Evolutionary conservation across 2,113 vertebrate genomes (phyloP), one percentile per base, ranked within the genome.

Genomic region (Neolamprologus sp.): DNA sequence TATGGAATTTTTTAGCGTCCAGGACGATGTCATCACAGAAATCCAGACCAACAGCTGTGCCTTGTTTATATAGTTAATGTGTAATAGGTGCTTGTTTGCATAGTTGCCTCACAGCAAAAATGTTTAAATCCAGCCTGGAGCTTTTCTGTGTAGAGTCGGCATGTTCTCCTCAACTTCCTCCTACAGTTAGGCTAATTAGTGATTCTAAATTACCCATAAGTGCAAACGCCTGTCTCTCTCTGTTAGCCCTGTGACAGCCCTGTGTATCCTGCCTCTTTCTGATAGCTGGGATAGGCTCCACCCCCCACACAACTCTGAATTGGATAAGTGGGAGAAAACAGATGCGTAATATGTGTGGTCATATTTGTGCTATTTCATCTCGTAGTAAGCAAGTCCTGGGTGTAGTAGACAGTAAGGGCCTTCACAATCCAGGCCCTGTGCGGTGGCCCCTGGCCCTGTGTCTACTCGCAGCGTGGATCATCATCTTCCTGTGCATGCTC

Each of bases 401-500:
- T 10, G 95, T 97, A 7, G 86, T 93, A 4, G 0, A 95, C 90
- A 97, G 97, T 9, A 1, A 94, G 53, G 97, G 97, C 12, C 95
- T 97, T 17, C 88, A 95, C 13, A 75, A 97, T 89, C 97, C 97
- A 1, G 97, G 97, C 3, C 96, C 96, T 1, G 96, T 97, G 19
- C 93, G 97, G 2, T 96, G 96, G 96, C 94, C 91, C 8, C 92
- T 97, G 58, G 97, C 97, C 5, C 91, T 97, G 51, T 97, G 97
- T 90, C 96, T 97, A 11, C 90, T 97, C 58, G 95, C 94, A 9
- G 97, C 97, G 55, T 97, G 97, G 97, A 7, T 97, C 91, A 93
- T 97, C 85, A 96, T 97, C 92, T 97, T 97, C 89, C 90, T 97
- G 11, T 97, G 97, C 84, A 97, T 97, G 88, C 91, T 97, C 19